These are phyloP conservation scores for Simalia tracyae DNA, from an alignment of 2,797 vertebrate genomes.

Conservation along the genomic window DNA sequence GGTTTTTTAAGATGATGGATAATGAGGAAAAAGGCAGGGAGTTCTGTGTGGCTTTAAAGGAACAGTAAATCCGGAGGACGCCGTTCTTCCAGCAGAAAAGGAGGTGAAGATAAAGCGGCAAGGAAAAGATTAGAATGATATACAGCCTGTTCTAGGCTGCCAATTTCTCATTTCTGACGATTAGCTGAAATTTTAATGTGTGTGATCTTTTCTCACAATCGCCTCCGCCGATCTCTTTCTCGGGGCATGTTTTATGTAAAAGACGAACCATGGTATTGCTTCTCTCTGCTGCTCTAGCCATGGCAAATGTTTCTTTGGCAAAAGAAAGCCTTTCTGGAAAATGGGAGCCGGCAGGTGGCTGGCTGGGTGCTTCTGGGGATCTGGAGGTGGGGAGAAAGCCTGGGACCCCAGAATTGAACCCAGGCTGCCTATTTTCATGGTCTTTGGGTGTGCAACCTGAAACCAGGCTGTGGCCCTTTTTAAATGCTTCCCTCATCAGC, in stretches of 20 bases:
- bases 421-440: background rate
- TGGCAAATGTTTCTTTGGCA: conserved; percentile 18
- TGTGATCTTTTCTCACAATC: conserved; percentile 37
- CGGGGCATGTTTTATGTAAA: conserved; percentile 35
- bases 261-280: conserved; percentile 46
- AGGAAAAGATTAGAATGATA: conserved; percentile 39
- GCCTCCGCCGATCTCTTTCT: conserved; percentile 28
- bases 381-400: conserved; percentile 30
- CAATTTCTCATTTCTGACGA: conserved; percentile 55
- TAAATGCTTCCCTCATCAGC: conserved; percentile 23
- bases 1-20: conserved; percentile 7
- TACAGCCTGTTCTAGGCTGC: conserved; percentile 41
- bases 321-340: conserved; percentile 44
- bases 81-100: background rate
- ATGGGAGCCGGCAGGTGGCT: background rate
- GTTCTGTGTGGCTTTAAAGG: background rate
- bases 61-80: conserved; percentile 5
- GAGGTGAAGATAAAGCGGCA: conserved; percentile 3
- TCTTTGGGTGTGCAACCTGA: background rate
- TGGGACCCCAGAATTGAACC: conserved; percentile 23
- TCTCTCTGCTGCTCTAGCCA: conserved; percentile 55
- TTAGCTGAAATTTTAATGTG: conserved; percentile 53
- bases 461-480: background rate
- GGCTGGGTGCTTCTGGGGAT: background rate
- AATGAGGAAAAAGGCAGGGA: conserved; percentile 19